These are phyloP conservation scores for Rhopalosiphum padi DNA, from an alignment of 1,140 invertebrate genomes.

Conservation along the genomic window DNA sequence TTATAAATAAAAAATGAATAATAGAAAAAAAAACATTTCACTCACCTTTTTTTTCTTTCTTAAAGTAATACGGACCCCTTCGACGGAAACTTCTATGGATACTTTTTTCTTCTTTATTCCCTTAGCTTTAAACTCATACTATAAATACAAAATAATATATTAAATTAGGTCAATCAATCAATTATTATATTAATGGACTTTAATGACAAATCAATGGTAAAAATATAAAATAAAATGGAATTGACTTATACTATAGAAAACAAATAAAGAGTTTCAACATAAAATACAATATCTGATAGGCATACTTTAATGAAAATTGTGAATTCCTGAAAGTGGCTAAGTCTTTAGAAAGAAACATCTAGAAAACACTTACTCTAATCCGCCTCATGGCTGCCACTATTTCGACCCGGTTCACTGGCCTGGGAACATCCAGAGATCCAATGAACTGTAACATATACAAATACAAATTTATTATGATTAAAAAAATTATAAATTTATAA, in stretches of 20 bases:
- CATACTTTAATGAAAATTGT: neutral
- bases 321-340: neutral
- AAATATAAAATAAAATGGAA: neutral
- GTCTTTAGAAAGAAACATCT: neutral
- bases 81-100: conserved; percentile 90
- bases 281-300: neutral
- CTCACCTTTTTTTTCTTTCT: conserved; percentile 76
- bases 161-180: neutral
- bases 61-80: conserved; percentile 87
- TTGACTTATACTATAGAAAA: neutral
- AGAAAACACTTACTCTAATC: conserved; percentile 82
- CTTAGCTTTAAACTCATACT: conserved; percentile 98
- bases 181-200: neutral
- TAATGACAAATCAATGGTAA: neutral
- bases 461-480: conserved; percentile 59
- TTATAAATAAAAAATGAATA: conserved; percentile 13
- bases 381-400: conserved; percentile 98
- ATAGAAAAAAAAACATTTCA: neutral
- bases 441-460: conserved; percentile 85
- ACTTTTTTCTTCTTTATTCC: conserved; percentile 98
- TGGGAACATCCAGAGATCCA: conserved; percentile 93
- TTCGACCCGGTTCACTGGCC: conserved; percentile 93
- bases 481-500: neutral
- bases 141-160: conserved; percentile 63
- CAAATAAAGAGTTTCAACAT: neutral